phyloP scores from a whole-genome alignment of 2,797 vertebrate genomes.

The Leptoclinus maculatus region DNA sequence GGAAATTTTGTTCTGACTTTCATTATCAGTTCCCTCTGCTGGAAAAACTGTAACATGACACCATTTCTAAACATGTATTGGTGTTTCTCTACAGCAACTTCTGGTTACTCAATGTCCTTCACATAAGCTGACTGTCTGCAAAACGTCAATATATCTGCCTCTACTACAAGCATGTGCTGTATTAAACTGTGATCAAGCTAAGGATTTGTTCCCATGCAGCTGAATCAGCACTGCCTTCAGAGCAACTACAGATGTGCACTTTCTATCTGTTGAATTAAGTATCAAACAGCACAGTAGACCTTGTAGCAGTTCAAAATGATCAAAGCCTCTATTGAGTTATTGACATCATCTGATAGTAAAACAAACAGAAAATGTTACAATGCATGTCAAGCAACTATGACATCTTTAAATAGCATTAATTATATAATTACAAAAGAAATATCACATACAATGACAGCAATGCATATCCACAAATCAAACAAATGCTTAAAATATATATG shows the following conservation, averaged over 20 bases:
- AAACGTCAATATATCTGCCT: not conserved
- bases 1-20: not conserved
- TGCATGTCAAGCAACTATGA: conserved; percentile 83
- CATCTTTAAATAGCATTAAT: conserved; percentile 86
- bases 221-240: conserved; percentile 2
- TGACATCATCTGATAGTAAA: conserved; percentile 83
- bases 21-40: not conserved
- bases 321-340: conserved; percentile 84
- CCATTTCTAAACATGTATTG: not conserved
- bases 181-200: not conserved
- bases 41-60: not conserved
- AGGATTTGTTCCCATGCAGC: not conserved
- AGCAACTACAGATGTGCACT: conserved; percentile 45
- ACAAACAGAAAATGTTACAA: conserved; percentile 84
- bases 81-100: not conserved
- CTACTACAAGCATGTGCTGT: not conserved
- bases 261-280: conserved; percentile 81
- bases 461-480: conserved; percentile 84
- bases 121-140: not conserved
- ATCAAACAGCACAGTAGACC: conserved; percentile 83
- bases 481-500: conserved; percentile 86
- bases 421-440: conserved; percentile 86
- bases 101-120: not conserved
- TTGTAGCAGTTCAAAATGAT: conserved; percentile 81
- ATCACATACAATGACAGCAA: conserved; percentile 85